Evolutionary conservation across 2,113 vertebrate species (phyloP), one percentile per base, ranked within the genome.

Genomic region (Alectura lathami): DNA sequence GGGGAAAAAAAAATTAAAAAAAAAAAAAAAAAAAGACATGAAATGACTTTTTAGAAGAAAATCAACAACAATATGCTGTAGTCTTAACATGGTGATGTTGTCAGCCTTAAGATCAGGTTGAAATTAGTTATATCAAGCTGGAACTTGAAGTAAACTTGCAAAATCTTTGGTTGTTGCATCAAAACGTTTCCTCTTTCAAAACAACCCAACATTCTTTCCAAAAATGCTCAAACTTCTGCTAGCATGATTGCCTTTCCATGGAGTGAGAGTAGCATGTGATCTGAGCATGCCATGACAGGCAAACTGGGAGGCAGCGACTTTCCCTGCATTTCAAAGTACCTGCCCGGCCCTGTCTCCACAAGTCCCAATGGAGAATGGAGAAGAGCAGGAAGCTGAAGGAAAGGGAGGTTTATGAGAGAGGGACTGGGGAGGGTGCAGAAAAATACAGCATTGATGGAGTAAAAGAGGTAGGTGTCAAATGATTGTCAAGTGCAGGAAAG

Each of bases 261-360:
- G 20, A 15, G 32, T 9, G 26, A 32, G 29, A 70, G 4, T 4
- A n/a, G 12, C 3, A 0, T 0, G 27, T 13, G 29, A 26, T 13
- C 29, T 14, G 1, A 3, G 7, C 2, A 1, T 15, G 23, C 34
- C 56, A 9, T 14, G 7, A 5, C 14, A 38, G 13, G 2, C 10
- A 26, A 3, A 0, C 1, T 26, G 40, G 43, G 50, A 27, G 2
- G 3, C 1, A 4, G n/a, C 0, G 1, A 9, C 34, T 76, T 24
- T 36, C 53, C 26, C 18, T 73, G 62, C 21, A 1, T 45, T 79
- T 69, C 51, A 9, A 6, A 59, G 53, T 29, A 23, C 17, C 66
- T 70, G 48, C 13, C 36, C 21, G 11, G 8, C 1, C 2, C 20
- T 23, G 8, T 8, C 8, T 11, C 13, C 11, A 2, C 10, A 26